Evolutionary conservation across 30 jellyfish, hydroid and myxozoan genomes (phyloP).

Genomic region (Cassiopea xamachana): DNA sequence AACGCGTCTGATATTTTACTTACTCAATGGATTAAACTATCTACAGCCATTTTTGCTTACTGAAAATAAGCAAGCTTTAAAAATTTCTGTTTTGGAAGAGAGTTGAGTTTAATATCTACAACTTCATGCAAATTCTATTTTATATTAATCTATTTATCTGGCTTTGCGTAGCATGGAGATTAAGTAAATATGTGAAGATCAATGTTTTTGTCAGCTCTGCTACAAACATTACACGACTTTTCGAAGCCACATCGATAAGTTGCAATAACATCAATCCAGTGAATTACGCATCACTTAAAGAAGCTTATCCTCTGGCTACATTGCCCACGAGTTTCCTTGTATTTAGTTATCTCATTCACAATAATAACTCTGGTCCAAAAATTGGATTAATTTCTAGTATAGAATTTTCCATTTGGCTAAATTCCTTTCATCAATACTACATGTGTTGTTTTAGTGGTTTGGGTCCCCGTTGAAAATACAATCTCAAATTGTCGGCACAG

Average conservation of each 20-base stretch:
- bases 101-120: no score
- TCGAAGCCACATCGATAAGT: neutral
- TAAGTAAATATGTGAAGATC: neutral
- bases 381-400: conserved; percentile 2
- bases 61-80: no score
- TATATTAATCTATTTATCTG: no score
- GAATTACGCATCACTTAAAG: neutral
- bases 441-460: conserved; percentile 3
- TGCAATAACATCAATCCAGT: neutral
- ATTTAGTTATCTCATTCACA: conserved; percentile 2
- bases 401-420: neutral
- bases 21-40: neutral
- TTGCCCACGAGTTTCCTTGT: neutral
- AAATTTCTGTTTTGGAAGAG: neutral
- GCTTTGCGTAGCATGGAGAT: no score
- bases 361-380: neutral
- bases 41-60: neutral
- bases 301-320: neutral
- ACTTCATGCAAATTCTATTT: no score
- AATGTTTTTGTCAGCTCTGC: neutral
- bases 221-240: neutral
- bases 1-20: neutral
- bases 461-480: neutral
- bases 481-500: conserved; percentile 9
- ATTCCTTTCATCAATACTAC: conserved; percentile 10